Base-by-base conservation (phyloP, 2,113 vertebrate species). In the Daubentonia madagascariensis region DNA sequence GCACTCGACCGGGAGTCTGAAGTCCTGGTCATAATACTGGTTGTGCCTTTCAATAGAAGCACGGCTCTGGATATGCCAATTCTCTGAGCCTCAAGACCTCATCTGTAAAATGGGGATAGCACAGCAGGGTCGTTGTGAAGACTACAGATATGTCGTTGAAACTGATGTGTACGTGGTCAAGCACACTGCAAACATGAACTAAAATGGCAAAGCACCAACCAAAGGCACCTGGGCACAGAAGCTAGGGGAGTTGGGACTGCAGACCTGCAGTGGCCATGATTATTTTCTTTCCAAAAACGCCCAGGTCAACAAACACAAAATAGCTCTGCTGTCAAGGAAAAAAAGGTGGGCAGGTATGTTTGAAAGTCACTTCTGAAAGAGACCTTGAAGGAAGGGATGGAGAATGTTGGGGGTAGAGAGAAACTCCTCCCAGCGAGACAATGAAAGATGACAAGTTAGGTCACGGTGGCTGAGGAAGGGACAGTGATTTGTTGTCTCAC, bases 401-500 rank as follows among this genome's bases (percentile, higher is more conserved):
- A n/a, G 20, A 91, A n/a, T 59, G 37, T 37, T 65, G 81, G 32
- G 54, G 12, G 91, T 57, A 43, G 89, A 35, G 76, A 73, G 40
- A 97, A 94, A 22, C 43, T 80, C 20, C n/a, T 96, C 89, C 84
- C 35, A 72, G 68, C 3, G 80, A 97, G 87, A 85, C 70, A 72
- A 76, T 96, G 96, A 91, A 85, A 91, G 86, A 95, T 91, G 89
- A 97, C 50, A 57, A 97, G 57, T 81, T 96, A 97, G 85, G 95
- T 85, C 92, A 40, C 22, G 0, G 89, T 75, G 63, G 32, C 95
- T 52, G 76, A 68, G 94, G 91, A 85, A 78, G 79, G 96, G 76
- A 97, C 94, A 96, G 11, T 96, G 81, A 98, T 97, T 91, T 98
- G 92, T 88, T 98, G 95, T 96, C 96, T 96, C 37, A 89, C 85